Conservation (phyloP, 2,888 invertebrate genomes). For the Panzeria rudis region DNA sequence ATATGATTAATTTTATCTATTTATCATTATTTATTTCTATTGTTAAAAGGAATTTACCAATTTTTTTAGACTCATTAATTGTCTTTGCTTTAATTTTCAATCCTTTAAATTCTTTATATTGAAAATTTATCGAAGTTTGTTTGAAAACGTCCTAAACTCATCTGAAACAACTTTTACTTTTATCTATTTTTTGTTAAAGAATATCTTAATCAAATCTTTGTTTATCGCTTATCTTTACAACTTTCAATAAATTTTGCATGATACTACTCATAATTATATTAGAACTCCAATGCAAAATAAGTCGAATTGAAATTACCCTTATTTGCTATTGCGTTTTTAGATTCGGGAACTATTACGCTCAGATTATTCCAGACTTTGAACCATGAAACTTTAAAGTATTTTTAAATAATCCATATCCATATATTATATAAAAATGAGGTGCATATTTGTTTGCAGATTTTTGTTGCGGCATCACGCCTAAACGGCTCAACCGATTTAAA, state of each 20-base stretch:
- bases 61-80: conserved; percentile 8
- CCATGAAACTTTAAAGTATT: too few species aligned
- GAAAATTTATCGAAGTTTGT: background rate
- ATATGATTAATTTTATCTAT: background rate
- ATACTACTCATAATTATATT: background rate
- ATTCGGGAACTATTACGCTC: too few species aligned
- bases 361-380: too few species aligned
- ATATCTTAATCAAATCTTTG: background rate
- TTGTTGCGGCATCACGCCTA: too few species aligned
- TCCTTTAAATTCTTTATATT: background rate
- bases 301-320: background rate
- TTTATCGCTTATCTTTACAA: background rate
- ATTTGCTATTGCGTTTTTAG: background rate
- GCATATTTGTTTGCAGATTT: too few species aligned
- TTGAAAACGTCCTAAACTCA: background rate
- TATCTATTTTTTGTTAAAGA: conserved; percentile 9
- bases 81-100: background rate
- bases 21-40: background rate
- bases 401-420: too few species aligned
- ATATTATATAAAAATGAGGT: too few species aligned
- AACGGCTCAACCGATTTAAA: too few species aligned
- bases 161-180: background rate
- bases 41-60: conserved; percentile 16
- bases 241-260: background rate
- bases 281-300: background rate